Evolutionary conservation across 1,140 invertebrate species (phyloP), one percentile per base, ranked within the genome.

Genomic region (Lineus longissimus): DNA sequence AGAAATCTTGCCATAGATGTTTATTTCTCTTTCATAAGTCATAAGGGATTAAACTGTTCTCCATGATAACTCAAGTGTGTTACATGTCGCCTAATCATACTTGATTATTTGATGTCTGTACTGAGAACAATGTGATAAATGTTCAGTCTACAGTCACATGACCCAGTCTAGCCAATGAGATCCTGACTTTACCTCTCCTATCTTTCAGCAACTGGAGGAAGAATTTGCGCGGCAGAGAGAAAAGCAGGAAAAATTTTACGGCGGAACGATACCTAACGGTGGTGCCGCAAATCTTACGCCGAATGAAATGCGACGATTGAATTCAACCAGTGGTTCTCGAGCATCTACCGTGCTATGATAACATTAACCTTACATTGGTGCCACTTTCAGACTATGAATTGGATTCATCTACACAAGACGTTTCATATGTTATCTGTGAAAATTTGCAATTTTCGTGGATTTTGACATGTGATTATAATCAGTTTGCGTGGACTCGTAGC

Each of bases 211-310:
- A 83, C 79, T 94, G 70, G 92, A 94, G 81, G 91, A 93, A 74
- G 89, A 91, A 72, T 94, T 94, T 77, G 85, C 85, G 59, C 83
- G 87, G 64, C 91, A 94, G 77, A 79, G 91, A 64, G 90, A 91
- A 73, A 91, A 93, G 71, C 91, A 93, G 80, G 90, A 93, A 78
- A 85, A 87, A 57, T 87, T 92, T 70, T 93, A 86, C 71, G 84
- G 83, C 54, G 70, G 47, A 19, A 27, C 47, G n/a, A 7, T 51
- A 51, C n/a, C 47, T 9, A 27, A 19, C 19, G 25, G 25, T 51
- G 47, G 47, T n/a, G n/a, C 47, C n/a, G n/a, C 47, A 9, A 51
- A n/a, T n/a, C 6, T 23, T n/a, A 51, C 47, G 47, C 47, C 47
- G 47, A 27, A 51, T n/a, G 47, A 51, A 27, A 51, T 51, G 25